Percentiles rank a stretch among this genome's conserved stretches.
phyloP scores from a whole-genome alignment of 2,113 vertebrate genomes.

The Apaloderma vittatum region DNA sequence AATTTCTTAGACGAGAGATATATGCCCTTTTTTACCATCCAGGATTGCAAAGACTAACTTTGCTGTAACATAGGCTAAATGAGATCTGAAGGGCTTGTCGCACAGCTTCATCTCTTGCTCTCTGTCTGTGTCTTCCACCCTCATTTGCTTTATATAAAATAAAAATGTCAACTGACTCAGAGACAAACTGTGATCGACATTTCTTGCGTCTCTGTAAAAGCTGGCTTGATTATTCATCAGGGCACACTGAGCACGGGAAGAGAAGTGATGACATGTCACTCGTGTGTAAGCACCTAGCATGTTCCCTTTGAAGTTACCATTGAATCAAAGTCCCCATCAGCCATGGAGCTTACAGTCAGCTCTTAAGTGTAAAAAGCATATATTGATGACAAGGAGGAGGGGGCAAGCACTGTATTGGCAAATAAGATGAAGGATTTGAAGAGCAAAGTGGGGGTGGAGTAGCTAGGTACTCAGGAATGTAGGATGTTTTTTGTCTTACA shows the following conservation, averaged over 20 bases:
- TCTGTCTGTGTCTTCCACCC: conserved; percentile 42
- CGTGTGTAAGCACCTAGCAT: background rate
- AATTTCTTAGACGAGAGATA: background rate
- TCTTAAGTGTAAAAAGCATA: background rate
- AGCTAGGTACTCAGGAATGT: background rate
- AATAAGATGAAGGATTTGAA: background rate
- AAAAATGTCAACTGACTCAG: conserved; percentile 56
- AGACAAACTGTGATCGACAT: conserved; percentile 35
- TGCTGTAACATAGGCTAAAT: conserved; percentile 6
- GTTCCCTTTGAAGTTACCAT: conserved; percentile 36
- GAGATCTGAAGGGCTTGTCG: conserved; percentile 27
- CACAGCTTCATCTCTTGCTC: conserved; percentile 12
- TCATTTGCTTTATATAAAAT: conserved; percentile 50
- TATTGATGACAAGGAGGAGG: background rate
- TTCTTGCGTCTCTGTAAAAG: conserved; percentile 1
- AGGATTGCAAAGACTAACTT: background rate
- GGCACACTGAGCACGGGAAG: background rate
- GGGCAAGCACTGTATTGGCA: background rate
- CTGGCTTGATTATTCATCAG: conserved; percentile 51
- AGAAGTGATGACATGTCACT: background rate
- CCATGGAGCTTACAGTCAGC: background rate
- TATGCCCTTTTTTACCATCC: background rate
- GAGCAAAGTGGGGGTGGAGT: background rate
- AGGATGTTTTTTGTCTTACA: background rate
- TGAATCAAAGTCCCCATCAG: conserved; percentile 15